These are phyloP conservation scores for Phalera bucephala DNA, from an alignment of 2,888 invertebrate genomes.

Conservation along the genomic window DNA sequence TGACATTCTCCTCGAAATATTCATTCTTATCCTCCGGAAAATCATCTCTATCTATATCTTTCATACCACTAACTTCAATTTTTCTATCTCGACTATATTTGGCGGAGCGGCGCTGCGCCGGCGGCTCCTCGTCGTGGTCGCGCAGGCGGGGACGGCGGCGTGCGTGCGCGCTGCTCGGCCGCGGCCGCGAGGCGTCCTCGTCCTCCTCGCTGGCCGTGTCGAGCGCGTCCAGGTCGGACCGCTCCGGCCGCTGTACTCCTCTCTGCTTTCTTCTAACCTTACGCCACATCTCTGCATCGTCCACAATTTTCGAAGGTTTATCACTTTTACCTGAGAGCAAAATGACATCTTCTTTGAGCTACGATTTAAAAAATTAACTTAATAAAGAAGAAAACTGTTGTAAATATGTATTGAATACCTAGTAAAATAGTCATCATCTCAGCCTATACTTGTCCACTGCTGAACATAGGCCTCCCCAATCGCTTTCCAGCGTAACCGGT, in stretches of 20 bases:
- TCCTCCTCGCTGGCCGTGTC: constrained; percentile 29
- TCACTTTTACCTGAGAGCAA: constrained; percentile 42
- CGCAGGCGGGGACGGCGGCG: constrained; percentile 16
- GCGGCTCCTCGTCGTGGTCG: constrained; percentile 20
- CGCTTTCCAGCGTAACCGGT: no score
- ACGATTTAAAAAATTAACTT: no score
- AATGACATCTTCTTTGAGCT: no score
- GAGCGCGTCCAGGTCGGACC: constrained; percentile 14
- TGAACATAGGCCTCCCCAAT: no score
- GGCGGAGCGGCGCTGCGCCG: constrained; percentile 15
- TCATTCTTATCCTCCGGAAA: constrained; percentile 33
- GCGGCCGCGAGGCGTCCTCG: constrained; percentile 31
- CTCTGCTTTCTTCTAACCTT: constrained; percentile 38
- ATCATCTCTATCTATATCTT: constrained; percentile 31
- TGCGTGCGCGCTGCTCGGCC: constrained; percentile 22
- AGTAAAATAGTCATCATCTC: no score
- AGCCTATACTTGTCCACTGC: no score
- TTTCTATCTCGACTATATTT: constrained; percentile 30
- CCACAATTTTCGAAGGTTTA: constrained; percentile 29
- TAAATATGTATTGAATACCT: no score
- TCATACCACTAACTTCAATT: constrained; percentile 32
- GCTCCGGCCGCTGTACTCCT: constrained; percentile 21
- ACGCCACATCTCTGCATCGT: constrained; percentile 39
- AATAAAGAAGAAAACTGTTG: no score
- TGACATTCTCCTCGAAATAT: constrained; percentile 32